A percentile compares a stretch with the other conserved stretches of the same genome.
These are phyloP conservation scores for Drosophila kambysellisi DNA, from an alignment of 2,888 invertebrate species.

Conservation along the genomic window DNA sequence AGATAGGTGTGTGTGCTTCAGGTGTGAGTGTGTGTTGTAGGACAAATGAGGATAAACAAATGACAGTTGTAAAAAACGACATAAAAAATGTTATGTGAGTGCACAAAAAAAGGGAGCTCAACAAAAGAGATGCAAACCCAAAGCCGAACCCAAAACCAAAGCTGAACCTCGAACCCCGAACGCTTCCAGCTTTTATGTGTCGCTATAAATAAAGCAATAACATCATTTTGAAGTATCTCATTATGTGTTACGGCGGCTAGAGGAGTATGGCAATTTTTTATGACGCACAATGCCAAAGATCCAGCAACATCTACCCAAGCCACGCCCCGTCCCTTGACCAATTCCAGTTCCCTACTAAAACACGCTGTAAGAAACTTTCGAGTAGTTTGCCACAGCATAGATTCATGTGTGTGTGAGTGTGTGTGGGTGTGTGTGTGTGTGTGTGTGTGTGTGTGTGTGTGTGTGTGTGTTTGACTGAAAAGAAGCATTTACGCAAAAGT, in stretches of 20 bases:
- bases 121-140: slow-evolving; percentile 11
- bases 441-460: slow-evolving; percentile 4
- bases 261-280: slow-evolving; percentile 73
- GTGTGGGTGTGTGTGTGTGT: not conserved
- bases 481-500: slow-evolving; percentile 71
- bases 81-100: slow-evolving; percentile 59
- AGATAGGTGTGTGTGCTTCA: not conserved
- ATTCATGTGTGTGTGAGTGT: not conserved
- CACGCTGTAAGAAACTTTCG: slow-evolving; percentile 41
- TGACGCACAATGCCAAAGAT: slow-evolving; percentile 40
- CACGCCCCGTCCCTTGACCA: not conserved
- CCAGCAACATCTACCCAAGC: slow-evolving; percentile 6
- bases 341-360: not conserved
- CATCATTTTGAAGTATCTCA: slow-evolving; percentile 81
- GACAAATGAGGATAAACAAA: slow-evolving; percentile 35
- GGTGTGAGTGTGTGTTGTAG: not conserved
- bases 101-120: slow-evolving; percentile 21
- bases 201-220: slow-evolving; percentile 80
- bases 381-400: slow-evolving; percentile 64
- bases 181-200: slow-evolving; percentile 60
- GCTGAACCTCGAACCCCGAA: slow-evolving; percentile 28
- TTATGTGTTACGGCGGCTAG: slow-evolving; percentile 74
- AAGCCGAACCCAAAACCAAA: slow-evolving; percentile 34
- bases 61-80: slow-evolving; percentile 57
- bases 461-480: slow-evolving; percentile 29